Evolutionary conservation across 2,113 vertebrate genomes (phyloP).

Genomic region (Tyto alba): DNA sequence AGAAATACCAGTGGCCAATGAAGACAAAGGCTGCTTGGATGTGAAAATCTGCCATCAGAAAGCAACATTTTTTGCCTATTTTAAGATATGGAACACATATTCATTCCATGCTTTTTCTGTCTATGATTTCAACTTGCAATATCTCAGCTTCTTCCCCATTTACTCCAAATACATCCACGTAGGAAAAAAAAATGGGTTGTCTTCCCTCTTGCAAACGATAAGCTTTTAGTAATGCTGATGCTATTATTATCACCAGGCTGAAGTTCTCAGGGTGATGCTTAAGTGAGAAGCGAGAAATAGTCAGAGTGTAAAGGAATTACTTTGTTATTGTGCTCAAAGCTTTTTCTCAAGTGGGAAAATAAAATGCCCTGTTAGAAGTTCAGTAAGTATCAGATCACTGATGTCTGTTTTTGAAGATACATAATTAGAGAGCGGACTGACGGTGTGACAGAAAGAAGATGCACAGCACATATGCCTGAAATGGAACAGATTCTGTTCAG

Average conservation of each 20-base stretch:
- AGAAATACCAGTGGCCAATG: background rate
- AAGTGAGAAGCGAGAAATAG: background rate
- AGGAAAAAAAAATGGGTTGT: background rate
- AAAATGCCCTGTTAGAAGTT: background rate
- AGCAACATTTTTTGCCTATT: background rate
- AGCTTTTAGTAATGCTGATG: background rate
- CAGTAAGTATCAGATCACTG: fast-evolving
- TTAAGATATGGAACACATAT: background rate
- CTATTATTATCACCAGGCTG: background rate
- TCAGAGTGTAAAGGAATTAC: background rate
- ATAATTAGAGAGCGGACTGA: background rate
- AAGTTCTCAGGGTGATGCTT: background rate
- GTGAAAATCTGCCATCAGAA: background rate
- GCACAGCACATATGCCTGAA: background rate
- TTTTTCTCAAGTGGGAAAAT: background rate
- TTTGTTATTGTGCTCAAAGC: background rate
- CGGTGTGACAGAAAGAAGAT: background rate
- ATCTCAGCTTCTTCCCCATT: background rate
- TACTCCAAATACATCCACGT: background rate
- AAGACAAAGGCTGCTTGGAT: background rate
- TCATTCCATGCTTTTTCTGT: background rate
- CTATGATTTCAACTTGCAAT: background rate
- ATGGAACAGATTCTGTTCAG: background rate
- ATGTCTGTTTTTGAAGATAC: background rate
- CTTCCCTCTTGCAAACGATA: background rate